Percentiles rank a stretch among this genome's conserved stretches.
Evolutionary conservation across 1,140 invertebrate genomes (phyloP).

Genomic region (Drosophila nebulosa): DNA sequence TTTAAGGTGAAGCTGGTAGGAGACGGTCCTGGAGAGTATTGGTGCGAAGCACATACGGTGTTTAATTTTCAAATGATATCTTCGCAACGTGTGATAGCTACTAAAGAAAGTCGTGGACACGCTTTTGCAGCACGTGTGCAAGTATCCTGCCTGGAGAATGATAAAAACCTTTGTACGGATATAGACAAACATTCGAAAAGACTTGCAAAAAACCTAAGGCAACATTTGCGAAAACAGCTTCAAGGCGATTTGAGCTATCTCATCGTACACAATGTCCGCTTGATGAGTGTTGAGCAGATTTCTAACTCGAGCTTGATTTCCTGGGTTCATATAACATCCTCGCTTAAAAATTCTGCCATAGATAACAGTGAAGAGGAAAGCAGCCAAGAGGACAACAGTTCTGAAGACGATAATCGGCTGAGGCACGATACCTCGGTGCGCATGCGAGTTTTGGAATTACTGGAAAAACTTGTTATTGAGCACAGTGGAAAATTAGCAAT

Average conservation of each 20-base stretch:
- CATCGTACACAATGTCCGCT: constrained; percentile 55
- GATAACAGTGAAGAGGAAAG: constrained; percentile 32
- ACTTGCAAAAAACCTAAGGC: constrained; percentile 13
- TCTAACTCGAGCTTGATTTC: background rate
- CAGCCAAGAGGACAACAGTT: constrained; percentile 36
- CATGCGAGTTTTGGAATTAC: constrained; percentile 20
- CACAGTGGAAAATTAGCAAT: background rate
- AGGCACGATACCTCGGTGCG: constrained; percentile 26
- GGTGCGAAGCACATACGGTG: constrained; percentile 80
- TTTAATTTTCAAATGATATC: constrained; percentile 48
- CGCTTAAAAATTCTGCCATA: constrained; percentile 26
- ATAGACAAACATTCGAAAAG: background rate
- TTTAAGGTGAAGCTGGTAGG: constrained; percentile 63
- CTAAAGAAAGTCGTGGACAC: constrained; percentile 56
- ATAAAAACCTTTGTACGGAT: constrained; percentile 8
- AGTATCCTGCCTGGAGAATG: constrained; percentile 2
- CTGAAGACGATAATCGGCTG: constrained; percentile 12
- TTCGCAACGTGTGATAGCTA: constrained; percentile 52
- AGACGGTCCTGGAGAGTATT: constrained; percentile 80
- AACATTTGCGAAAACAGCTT: background rate
- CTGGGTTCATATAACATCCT: constrained; percentile 40
- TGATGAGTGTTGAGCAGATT: constrained; percentile 41
- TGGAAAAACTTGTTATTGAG: constrained; percentile 11
- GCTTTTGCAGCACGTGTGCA: constrained; percentile 66
- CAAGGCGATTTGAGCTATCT: constrained; percentile 11